phyloP scores from a whole-genome alignment of 2,113 vertebrate genomes.

The Melanocharis versteri region DNA sequence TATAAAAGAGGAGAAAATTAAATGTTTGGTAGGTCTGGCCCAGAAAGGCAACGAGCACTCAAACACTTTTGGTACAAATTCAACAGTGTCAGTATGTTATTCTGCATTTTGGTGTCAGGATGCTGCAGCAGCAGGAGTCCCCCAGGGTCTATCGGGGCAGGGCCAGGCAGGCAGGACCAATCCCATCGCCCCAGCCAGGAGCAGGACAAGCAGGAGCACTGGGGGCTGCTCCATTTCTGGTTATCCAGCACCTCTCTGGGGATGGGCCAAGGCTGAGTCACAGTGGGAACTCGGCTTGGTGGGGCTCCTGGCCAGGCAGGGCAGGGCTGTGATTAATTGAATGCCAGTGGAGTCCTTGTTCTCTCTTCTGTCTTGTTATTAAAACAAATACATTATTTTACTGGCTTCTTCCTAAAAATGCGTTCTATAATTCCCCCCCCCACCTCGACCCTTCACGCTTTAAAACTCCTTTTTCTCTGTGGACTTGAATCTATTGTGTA shows the following conservation, averaged over 20 bases:
- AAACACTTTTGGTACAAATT: background rate
- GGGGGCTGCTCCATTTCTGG: background rate
- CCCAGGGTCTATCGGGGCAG: rapidly evolving
- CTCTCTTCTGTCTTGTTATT: background rate
- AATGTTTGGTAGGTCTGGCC: background rate
- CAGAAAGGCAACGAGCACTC: background rate
- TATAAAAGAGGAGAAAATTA: background rate
- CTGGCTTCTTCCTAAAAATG: background rate
- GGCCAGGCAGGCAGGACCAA: background rate
- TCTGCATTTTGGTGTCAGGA: background rate
- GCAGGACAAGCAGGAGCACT: background rate
- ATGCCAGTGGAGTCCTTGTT: background rate
- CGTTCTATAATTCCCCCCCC: background rate
- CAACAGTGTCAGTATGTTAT: background rate
- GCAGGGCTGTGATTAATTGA: background rate
- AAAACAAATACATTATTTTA: background rate
- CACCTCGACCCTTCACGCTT: background rate
- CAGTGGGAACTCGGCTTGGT: background rate
- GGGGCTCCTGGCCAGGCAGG: no score
- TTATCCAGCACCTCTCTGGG: rapidly evolving
- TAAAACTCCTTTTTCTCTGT: background rate
- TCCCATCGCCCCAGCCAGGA: background rate
- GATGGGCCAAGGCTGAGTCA: no score
- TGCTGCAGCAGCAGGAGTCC: background rate
- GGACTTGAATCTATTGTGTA: background rate